Conservation (phyloP, 37 sponge, comb jelly and placozoan species). For the Bolinopsis microptera region DNA sequence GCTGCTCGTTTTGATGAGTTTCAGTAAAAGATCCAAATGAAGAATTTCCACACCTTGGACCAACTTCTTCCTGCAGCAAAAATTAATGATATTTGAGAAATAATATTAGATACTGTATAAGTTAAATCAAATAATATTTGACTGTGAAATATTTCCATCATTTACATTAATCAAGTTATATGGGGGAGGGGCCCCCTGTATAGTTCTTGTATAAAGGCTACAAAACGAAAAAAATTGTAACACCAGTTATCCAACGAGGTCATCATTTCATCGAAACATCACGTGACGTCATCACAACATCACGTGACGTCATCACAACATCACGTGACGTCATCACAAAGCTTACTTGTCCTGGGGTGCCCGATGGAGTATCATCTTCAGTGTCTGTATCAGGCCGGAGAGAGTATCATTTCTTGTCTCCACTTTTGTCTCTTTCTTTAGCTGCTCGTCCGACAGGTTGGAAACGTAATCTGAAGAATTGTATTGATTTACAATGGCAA, state of each 20-base stretch:
- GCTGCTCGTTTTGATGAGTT: constrained; percentile 82
- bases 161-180: constrained; percentile 66
- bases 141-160: neutral
- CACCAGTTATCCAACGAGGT: neutral
- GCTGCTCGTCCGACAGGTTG: neutral
- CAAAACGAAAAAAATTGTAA: neutral
- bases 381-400: constrained; percentile 8
- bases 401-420: constrained; percentile 58
- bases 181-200: constrained; percentile 71
- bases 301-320: neutral
- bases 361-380: constrained; percentile 40
- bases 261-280: neutral
- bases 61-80: neutral
- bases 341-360: constrained; percentile 54
- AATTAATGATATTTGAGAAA: neutral
- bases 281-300: neutral
- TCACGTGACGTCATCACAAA: neutral
- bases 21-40: constrained; percentile 44
- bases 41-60: constrained; percentile 45
- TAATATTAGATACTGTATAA: neutral
- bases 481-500: too few species aligned
- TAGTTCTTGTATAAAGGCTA: neutral
- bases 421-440: constrained; percentile 62
- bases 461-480: neutral
- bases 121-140: neutral